Evolutionary conservation across 2,888 invertebrate genomes (phyloP).

Genomic region (Noctua fimbriata): DNA sequence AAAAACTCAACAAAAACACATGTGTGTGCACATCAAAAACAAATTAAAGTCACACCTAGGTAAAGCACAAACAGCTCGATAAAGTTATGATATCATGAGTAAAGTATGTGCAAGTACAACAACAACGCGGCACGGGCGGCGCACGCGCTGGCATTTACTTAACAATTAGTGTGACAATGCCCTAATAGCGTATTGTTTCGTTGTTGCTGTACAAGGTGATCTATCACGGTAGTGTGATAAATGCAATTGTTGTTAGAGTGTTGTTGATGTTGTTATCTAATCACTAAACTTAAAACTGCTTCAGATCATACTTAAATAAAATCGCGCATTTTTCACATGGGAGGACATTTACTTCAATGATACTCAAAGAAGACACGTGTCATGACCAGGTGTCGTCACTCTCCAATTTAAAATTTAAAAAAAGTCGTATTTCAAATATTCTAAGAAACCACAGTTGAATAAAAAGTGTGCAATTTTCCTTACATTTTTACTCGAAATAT

Average conservation of each 20-base stretch:
- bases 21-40: slow-evolving; percentile 29
- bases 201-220: slow-evolving; percentile 37
- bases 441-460: background rate
- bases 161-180: slow-evolving; percentile 64
- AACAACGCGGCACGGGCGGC: slow-evolving; percentile 56
- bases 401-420: background rate
- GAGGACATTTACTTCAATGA: background rate
- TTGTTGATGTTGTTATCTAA: background rate
- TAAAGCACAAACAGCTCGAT: slow-evolving; percentile 65
- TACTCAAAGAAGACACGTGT: background rate
- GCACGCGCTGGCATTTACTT: slow-evolving; percentile 71
- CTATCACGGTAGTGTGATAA: slow-evolving; percentile 19
- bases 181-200: slow-evolving; percentile 65
- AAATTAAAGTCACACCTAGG: slow-evolving; percentile 59
- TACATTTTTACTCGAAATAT: background rate
- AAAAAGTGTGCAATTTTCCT: background rate
- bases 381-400: too few species aligned
- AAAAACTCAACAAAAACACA: slow-evolving; percentile 29
- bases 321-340: background rate
- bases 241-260: slow-evolving; percentile 16
- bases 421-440: background rate
- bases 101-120: slow-evolving; percentile 66
- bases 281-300: background rate
- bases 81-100: slow-evolving; percentile 73
- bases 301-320: background rate